Percentiles rank a stretch among this genome's conserved stretches.
These are phyloP conservation scores for Netelia virgata DNA, from an alignment of 2,888 invertebrate genomes.

Conservation along the genomic window DNA sequence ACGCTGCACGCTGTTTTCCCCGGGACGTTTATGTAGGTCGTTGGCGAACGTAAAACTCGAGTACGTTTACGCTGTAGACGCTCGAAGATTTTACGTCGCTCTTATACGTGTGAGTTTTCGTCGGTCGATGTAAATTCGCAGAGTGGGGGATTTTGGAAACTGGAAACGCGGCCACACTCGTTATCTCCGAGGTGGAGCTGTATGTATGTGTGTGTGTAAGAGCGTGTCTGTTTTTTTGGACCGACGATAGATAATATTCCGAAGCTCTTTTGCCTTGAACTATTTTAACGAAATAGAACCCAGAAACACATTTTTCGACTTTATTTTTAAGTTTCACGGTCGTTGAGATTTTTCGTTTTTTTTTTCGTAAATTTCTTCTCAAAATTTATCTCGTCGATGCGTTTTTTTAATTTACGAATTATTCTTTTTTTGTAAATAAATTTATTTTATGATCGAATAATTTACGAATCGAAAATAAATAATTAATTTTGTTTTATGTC, in stretches of 20 bases:
- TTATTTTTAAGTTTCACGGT: too few species aligned
- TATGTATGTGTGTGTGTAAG: background rate
- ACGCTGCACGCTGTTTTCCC: constrained; percentile 22
- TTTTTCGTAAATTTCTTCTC: too few species aligned
- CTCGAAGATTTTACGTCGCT: background rate
- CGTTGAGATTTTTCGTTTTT: too few species aligned
- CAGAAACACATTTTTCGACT: too few species aligned
- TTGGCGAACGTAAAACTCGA: constrained; percentile 57
- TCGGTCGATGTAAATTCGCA: background rate
- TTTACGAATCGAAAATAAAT: background rate
- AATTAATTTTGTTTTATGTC: too few species aligned
- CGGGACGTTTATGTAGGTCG: constrained; percentile 62
- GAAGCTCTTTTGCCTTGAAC: constrained; percentile 23
- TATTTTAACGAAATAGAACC: too few species aligned
- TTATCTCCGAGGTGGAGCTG: constrained; percentile 16
- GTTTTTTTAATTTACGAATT: too few species aligned
- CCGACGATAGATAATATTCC: constrained; percentile 33
- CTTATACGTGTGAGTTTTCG: background rate
- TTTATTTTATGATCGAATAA: too few species aligned
- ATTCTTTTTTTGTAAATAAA: too few species aligned
- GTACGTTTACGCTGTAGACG: constrained; percentile 18
- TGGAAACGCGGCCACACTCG: constrained; percentile 48
- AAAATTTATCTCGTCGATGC: too few species aligned
- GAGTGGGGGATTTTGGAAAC: constrained; percentile 44
- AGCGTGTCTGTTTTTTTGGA: constrained; percentile 27